Conservation (phyloP, 2,797 vertebrate genomes). For the Tapirus indicus region DNA sequence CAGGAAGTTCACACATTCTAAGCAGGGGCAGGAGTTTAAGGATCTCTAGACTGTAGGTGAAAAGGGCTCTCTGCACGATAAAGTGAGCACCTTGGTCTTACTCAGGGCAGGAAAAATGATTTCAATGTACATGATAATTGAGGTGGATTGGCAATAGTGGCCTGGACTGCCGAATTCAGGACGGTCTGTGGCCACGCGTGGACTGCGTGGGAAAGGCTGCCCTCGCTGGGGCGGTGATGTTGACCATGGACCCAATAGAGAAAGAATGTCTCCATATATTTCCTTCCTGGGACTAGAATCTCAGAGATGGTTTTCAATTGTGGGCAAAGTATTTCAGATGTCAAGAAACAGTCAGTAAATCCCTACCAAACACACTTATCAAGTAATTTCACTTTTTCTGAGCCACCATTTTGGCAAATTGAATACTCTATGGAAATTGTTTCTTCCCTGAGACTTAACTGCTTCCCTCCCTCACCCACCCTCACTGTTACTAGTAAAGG, state of each 20-base stretch:
- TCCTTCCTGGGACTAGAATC: not conserved
- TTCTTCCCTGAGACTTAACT: not conserved
- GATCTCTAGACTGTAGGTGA: not conserved
- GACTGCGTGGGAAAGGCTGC: not conserved
- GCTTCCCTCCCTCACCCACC: not conserved
- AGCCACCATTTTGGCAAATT: not conserved
- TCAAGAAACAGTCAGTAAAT: not conserved
- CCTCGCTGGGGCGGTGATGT: fast-evolving
- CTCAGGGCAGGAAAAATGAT: not conserved
- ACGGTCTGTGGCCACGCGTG: fast-evolving
- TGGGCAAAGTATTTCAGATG: not conserved
- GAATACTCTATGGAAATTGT: not conserved
- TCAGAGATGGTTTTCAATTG: not conserved
- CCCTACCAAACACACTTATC: not conserved
- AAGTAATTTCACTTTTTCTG: not conserved
- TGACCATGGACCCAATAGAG: not conserved
- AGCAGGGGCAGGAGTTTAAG: not conserved
- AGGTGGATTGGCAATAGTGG: not conserved
- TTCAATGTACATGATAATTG: fast-evolving
- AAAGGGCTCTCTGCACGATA: fast-evolving
- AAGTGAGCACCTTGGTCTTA: not conserved
- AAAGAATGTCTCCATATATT: fast-evolving
- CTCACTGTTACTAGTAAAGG: not conserved
- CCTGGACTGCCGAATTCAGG: not conserved
- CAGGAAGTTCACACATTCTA: not conserved